phyloP scores from a whole-genome alignment of 37 sponge, comb jelly and placozoan genomes.

The Haliclona indistincta region DNA sequence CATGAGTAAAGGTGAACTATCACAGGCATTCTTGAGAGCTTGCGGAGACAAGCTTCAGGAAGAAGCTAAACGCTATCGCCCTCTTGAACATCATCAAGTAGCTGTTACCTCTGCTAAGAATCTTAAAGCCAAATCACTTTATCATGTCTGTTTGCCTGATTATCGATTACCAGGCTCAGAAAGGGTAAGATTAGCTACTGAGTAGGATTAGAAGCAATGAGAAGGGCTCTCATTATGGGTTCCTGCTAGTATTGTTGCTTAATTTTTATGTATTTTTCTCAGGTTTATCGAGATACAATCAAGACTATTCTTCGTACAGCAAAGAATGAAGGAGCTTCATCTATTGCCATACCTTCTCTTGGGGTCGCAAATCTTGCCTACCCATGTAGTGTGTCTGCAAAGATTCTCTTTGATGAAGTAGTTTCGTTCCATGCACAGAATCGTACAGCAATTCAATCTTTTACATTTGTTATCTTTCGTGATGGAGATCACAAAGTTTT shows the following conservation, averaged over 20 bases:
- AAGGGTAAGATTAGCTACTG: constrained; percentile 20
- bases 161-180: constrained; percentile 1
- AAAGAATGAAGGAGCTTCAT: neutral
- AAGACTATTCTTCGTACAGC: constrained; percentile 10
- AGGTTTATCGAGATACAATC: constrained; percentile 25
- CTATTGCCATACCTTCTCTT: constrained; percentile 42
- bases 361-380: constrained; percentile 38
- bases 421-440: constrained; percentile 21
- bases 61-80: constrained; percentile 19
- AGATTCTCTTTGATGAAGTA: constrained; percentile 25
- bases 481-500: no score
- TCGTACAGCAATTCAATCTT: constrained; percentile 1
- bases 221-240: neutral
- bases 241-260: neutral
- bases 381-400: constrained; percentile 20
- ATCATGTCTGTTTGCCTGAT: constrained; percentile 22
- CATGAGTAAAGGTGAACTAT: constrained; percentile 14
- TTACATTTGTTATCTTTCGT: constrained; percentile 27
- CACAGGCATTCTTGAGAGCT: constrained; percentile 5
- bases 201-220: neutral
- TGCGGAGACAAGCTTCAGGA: constrained; percentile 38
- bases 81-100: constrained; percentile 17
- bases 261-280: neutral
- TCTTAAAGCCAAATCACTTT: constrained; percentile 16
- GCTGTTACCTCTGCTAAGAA: constrained; percentile 32